Evolutionary conservation across 1,140 invertebrate genomes (phyloP).

Genomic region (Drosophila sulfurigaster): DNA sequence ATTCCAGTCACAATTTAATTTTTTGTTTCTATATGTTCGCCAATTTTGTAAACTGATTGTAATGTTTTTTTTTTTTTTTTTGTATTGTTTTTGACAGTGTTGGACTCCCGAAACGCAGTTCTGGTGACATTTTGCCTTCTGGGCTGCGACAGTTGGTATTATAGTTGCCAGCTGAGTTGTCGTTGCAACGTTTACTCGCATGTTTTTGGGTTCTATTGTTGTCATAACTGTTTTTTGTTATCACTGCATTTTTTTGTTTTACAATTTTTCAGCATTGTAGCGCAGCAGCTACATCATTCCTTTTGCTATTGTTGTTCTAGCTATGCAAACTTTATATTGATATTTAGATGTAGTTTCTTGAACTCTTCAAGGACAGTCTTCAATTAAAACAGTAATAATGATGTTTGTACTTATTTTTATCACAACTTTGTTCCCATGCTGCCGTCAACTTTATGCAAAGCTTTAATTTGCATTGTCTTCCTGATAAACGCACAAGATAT

Average conservation of each 20-base stretch:
- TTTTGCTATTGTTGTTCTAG: too few species aligned
- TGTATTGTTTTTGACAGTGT: conserved; percentile 69
- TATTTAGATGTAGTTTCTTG: too few species aligned
- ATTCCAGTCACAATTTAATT: conserved; percentile 64
- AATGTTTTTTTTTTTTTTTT: conserved; percentile 40
- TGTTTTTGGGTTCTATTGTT: conserved; percentile 71
- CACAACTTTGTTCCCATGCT: conserved; percentile 1
- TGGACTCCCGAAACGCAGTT: conserved; percentile 2
- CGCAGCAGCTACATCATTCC: too few species aligned
- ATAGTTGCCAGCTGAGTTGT: conserved; percentile 42
- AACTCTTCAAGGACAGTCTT: too few species aligned
- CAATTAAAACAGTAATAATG: too few species aligned
- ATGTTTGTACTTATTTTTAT: background rate
- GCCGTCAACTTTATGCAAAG: conserved; percentile 14
- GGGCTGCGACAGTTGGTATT: conserved; percentile 37
- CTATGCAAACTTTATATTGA: too few species aligned
- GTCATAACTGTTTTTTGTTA: conserved; percentile 64
- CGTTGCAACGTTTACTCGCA: conserved; percentile 59
- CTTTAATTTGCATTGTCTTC: conserved; percentile 21
- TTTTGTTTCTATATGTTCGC: conserved; percentile 39
- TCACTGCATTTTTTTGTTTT: conserved; percentile 46
- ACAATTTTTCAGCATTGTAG: background rate
- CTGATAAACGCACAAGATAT: conserved; percentile 6
- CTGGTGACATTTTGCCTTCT: conserved; percentile 55
- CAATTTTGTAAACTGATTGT: conserved; percentile 59